Percentiles rank a stretch among this genome's conserved stretches.
phyloP scores from a whole-genome alignment of 2,113 vertebrate genomes.

The Enhydra lutris region DNA sequence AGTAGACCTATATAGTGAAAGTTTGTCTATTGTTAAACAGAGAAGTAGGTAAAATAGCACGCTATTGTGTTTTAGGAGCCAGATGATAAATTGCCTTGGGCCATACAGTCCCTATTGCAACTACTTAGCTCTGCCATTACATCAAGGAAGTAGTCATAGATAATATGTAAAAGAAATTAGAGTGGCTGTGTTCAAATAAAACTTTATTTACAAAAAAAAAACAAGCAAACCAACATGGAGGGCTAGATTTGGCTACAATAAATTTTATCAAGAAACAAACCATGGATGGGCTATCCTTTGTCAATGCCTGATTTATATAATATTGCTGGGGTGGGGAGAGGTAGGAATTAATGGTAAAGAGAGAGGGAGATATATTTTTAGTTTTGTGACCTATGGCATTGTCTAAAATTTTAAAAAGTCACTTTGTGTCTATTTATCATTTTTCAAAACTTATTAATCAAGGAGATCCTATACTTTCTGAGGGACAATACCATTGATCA shows the following conservation, averaged over 20 bases:
- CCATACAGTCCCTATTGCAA: background rate
- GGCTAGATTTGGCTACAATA: background rate
- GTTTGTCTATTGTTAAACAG: background rate
- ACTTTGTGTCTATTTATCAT: background rate
- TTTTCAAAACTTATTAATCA: conserved; percentile 15
- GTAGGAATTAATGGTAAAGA: background rate
- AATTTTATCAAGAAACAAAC: background rate
- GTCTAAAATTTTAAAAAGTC: background rate
- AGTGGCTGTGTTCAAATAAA: background rate
- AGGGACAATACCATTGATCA: background rate
- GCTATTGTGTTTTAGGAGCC: background rate
- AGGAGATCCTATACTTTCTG: background rate
- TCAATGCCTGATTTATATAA: background rate
- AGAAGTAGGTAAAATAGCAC: background rate
- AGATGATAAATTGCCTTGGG: background rate
- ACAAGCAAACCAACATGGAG: background rate
- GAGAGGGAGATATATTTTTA: background rate
- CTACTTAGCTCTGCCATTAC: background rate
- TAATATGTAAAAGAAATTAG: background rate
- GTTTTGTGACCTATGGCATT: background rate
- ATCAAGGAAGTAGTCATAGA: background rate
- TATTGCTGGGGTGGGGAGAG: background rate
- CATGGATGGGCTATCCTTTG: background rate
- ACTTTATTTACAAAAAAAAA: background rate
- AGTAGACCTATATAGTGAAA: background rate